Base-by-base conservation (phyloP, 2,113 vertebrate species). In the Scortum barcoo region DNA sequence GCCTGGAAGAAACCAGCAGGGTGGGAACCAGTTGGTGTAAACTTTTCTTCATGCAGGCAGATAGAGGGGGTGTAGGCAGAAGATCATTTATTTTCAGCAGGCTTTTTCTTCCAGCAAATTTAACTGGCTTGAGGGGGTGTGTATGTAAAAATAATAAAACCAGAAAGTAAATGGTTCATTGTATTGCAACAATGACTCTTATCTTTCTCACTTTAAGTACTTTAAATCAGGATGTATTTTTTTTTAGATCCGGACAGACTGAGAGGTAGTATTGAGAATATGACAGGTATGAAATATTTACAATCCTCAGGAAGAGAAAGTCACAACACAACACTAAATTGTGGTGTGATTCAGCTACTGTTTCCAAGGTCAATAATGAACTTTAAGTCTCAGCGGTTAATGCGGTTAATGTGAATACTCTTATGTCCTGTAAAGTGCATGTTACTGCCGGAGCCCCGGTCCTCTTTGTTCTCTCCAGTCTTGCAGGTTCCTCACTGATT, bases 21-120 rank as follows among this genome's bases (percentile, higher is more conserved):
- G n/a, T n/a, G n/a, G n/a, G n/a, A n/a, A n/a, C n/a, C 61, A 24
- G 50, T 33, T 56, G 7, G 7, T 30, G 60, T 76, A 17, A 54
- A 54, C 9, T 65, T 33, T 72, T 63, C 19, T 72, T 72, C 56
- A 50, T 54, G 28, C 66, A 20, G 36, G 24, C 40, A 40, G 28
- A 28, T n/a, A 3, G 51, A 40, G 26, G 7, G 16, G 8, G 46
- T 44, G 57, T 5, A 60, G 70, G 57, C 24, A 62, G 46, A 13
- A 73, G 38, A 46, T 54, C 14, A 58, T 40, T 42, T 12, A 65
- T 16, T 24, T 16, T 44, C 38, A 65, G n/a, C n/a, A n/a, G 33
- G 19, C 33, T 20, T 11, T 36, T 44, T 1, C 4, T 44, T 66
- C 2, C 11, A 2, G 16, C 20, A 40, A 33, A 57, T 3, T 30